These are phyloP conservation scores for Morbakka virulenta DNA, from an alignment of 30 jellyfish, hydroid and myxozoan genomes.

Conservation along the genomic window DNA sequence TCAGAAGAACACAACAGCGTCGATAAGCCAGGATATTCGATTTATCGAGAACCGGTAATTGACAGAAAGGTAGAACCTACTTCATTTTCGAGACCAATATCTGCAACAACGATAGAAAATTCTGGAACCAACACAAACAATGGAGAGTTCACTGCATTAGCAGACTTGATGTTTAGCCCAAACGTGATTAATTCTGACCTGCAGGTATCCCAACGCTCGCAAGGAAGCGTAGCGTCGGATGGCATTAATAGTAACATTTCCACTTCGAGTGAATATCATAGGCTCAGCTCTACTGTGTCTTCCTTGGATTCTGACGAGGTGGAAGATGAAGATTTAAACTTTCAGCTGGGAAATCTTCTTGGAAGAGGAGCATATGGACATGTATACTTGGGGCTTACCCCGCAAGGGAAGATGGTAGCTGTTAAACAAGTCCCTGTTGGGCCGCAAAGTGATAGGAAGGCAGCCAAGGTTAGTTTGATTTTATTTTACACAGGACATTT, in stretches of 20 bases:
- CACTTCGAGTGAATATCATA: background rate
- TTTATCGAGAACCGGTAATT: no score
- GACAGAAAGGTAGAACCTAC: no score
- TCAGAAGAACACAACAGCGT: no score
- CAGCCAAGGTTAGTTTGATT: constrained; percentile 51
- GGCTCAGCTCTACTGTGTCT: constrained; percentile 7
- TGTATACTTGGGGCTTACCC: constrained; percentile 78
- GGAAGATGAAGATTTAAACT: constrained; percentile 56
- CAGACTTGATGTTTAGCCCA: background rate
- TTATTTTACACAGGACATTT: background rate
- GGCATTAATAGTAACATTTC: background rate
- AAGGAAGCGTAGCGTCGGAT: background rate
- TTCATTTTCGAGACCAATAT: no score
- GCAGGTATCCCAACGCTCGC: background rate
- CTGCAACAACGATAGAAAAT: no score
- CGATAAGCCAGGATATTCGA: no score
- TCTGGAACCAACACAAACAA: no score
- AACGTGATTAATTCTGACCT: background rate
- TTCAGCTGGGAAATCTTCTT: constrained; percentile 39
- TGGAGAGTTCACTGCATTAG: background rate
- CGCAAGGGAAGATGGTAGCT: constrained; percentile 79
- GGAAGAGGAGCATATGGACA: constrained; percentile 71
- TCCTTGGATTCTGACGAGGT: constrained; percentile 49
- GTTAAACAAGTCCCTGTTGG: constrained; percentile 75
- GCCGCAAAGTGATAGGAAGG: constrained; percentile 20